Percentiles rank a stretch among this genome's conserved stretches.
Evolutionary conservation across 2,888 invertebrate species (phyloP).

Genomic region (Pardosa pseudoannulata): DNA sequence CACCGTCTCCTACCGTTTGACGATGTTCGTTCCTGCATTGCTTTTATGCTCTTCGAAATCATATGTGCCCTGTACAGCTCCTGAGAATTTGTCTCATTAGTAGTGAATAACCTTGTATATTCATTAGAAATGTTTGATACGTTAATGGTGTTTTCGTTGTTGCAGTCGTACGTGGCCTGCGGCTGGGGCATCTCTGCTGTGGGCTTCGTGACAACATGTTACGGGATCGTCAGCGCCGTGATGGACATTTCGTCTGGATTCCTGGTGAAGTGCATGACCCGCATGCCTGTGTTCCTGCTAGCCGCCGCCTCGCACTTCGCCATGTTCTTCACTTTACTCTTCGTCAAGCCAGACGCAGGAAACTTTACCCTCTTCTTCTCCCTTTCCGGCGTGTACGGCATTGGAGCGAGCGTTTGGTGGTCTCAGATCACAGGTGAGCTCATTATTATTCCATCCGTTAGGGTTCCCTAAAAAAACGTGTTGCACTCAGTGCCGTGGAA

Average conservation of each 20-base stretch:
- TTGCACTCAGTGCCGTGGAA: no score
- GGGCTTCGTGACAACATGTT: conserved; percentile 98
- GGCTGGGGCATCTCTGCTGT: conserved; percentile 92
- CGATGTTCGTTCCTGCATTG: no score
- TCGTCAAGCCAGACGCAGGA: conserved; percentile 91
- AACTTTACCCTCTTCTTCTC: conserved; percentile 89
- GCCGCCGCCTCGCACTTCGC: conserved; percentile 87
- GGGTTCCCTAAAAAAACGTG: no score
- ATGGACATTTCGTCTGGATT: conserved; percentile 94
- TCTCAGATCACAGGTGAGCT: conserved; percentile 97
- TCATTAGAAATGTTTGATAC: no score
- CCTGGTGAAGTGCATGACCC: conserved; percentile 93
- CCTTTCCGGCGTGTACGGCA: conserved; percentile 94
- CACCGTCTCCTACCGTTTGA: no score
- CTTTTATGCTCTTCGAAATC: no score
- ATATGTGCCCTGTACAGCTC: no score
- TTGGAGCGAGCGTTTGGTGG: conserved; percentile 97
- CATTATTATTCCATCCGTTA: no score
- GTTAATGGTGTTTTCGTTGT: no score
- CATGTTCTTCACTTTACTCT: conserved; percentile 87
- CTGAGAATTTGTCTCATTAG: no score
- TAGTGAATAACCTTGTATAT: no score
- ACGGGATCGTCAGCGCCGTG: conserved; percentile 94
- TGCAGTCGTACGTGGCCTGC: conserved; percentile 90
- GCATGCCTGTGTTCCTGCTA: conserved; percentile 87